Evolutionary conservation across 2,888 invertebrate genomes (phyloP).

Genomic region (Andrena flavipes): DNA sequence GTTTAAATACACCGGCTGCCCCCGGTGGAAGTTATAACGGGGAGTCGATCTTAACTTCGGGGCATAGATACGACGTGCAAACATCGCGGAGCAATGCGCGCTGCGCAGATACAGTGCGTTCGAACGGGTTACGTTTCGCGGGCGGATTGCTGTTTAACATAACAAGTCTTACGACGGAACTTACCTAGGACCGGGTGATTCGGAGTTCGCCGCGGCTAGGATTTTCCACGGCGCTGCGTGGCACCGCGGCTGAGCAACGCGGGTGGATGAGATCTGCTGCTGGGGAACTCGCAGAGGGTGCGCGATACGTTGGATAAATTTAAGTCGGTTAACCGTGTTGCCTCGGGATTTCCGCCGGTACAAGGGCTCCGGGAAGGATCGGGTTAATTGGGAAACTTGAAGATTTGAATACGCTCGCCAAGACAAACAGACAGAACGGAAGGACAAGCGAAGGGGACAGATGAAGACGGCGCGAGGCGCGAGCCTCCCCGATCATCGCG

Average conservation of each 20-base stretch:
- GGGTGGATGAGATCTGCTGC: conserved; percentile 9
- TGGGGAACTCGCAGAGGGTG: neutral
- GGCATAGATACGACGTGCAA: conserved; percentile 51
- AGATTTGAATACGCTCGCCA: conserved; percentile 76
- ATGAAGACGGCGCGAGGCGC: conserved; percentile 47
- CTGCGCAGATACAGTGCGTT: conserved; percentile 25
- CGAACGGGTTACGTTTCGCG: conserved; percentile 47
- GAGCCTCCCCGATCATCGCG: conserved; percentile 58
- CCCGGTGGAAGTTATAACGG: conserved; percentile 39
- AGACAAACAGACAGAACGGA: conserved; percentile 70
- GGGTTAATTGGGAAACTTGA: conserved; percentile 81
- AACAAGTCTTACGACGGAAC: conserved; percentile 53
- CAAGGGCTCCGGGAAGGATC: conserved; percentile 65
- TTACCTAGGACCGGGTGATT: conserved; percentile 8
- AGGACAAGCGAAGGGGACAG: conserved; percentile 37
- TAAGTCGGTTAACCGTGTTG: conserved; percentile 55
- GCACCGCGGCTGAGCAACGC: neutral
- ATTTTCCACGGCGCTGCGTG: conserved; percentile 31
- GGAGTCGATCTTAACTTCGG: conserved; percentile 56
- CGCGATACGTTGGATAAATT: conserved; percentile 52
- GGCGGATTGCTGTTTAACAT: conserved; percentile 58
- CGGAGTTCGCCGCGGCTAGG: conserved; percentile 26
- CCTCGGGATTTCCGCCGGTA: conserved; percentile 57
- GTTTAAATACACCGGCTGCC: conserved; percentile 18
- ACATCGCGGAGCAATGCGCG: conserved; percentile 38